Evolutionary conservation across 2,113 vertebrate genomes (phyloP).

Genomic region (Alexandromys fortis): DNA sequence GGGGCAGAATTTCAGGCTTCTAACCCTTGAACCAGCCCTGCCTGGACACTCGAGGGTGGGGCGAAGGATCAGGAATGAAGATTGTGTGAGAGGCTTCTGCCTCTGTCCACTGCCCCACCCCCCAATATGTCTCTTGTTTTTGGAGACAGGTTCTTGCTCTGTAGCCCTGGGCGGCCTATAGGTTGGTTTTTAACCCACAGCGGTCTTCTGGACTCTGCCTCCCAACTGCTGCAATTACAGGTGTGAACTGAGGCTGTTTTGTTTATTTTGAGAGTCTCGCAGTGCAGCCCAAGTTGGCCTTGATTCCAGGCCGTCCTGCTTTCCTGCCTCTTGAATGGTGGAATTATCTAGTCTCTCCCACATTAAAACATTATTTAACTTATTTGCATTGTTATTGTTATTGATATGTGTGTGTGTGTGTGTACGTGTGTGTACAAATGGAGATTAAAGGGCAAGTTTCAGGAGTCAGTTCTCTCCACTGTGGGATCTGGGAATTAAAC

Average conservation of each 20-base stretch:
- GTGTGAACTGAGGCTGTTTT: background rate
- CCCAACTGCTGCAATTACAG: background rate
- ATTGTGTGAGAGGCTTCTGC: constrained; percentile 15
- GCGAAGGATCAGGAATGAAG: constrained; percentile 50
- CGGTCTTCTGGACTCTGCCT: background rate
- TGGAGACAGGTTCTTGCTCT: background rate
- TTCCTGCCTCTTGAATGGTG: background rate
- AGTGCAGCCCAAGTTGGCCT: background rate
- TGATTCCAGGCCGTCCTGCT: background rate
- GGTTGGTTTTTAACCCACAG: background rate
- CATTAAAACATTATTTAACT: background rate
- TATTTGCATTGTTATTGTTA: background rate
- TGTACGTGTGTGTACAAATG: background rate
- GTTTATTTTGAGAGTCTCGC: background rate
- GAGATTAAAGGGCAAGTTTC: background rate
- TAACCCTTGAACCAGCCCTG: constrained; percentile 80
- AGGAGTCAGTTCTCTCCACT: background rate
- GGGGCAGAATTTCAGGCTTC: constrained; percentile 77
- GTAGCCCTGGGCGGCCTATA: background rate
- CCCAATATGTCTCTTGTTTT: background rate
- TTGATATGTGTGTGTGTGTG: background rate
- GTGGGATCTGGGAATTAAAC: background rate
- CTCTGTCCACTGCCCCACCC: background rate
- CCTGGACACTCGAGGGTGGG: constrained; percentile 37
- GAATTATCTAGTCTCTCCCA: background rate